A percentile compares a stretch with the other conserved stretches of the same genome.
Conservation (phyloP, 2,888 invertebrate species). For the Imbricaverruca yamaguchii region DNA sequence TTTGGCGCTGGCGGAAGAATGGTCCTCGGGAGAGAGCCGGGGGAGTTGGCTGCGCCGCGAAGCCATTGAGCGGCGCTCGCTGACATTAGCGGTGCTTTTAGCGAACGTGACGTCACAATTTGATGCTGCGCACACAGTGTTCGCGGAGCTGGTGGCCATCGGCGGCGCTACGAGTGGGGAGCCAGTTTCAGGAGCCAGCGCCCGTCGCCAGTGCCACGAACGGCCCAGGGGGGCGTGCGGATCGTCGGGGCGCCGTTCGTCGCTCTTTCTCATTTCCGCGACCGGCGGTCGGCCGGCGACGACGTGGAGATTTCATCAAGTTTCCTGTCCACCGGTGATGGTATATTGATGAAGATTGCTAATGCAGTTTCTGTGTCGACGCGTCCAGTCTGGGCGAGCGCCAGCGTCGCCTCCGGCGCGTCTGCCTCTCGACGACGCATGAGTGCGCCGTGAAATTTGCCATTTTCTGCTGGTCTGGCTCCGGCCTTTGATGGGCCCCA, state of each 20-base stretch:
- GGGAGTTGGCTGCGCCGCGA: not conserved
- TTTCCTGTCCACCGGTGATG: slow-evolving; percentile 18
- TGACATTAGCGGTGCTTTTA: not conserved
- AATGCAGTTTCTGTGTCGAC: slow-evolving; percentile 16
- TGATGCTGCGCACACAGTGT: too few relatives aligned
- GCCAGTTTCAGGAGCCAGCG: too few relatives aligned
- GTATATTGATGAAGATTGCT: slow-evolving; percentile 21
- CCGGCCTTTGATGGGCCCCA: not conserved
- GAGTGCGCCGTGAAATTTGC: slow-evolving; percentile 13
- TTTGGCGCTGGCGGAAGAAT: not conserved
- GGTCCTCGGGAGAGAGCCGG: not conserved
- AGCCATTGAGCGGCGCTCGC: not conserved
- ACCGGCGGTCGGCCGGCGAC: not conserved
- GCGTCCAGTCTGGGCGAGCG: not conserved
- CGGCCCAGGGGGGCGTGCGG: too few relatives aligned
- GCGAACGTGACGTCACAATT: too few relatives aligned
- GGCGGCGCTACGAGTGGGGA: too few relatives aligned
- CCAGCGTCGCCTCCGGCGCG: not conserved
- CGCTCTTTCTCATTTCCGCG: slow-evolving; percentile 8
- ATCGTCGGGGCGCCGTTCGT: not conserved
- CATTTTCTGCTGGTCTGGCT: slow-evolving; percentile 4
- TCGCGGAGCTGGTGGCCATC: too few relatives aligned
- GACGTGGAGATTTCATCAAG: slow-evolving; percentile 14
- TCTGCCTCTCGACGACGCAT: not conserved
- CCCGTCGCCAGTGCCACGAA: too few relatives aligned